A percentile compares a stretch with the other conserved stretches of the same genome.
These are phyloP conservation scores for Neomorphus geoffroyi DNA, from an alignment of 2,797 vertebrate species.

Conservation along the genomic window DNA sequence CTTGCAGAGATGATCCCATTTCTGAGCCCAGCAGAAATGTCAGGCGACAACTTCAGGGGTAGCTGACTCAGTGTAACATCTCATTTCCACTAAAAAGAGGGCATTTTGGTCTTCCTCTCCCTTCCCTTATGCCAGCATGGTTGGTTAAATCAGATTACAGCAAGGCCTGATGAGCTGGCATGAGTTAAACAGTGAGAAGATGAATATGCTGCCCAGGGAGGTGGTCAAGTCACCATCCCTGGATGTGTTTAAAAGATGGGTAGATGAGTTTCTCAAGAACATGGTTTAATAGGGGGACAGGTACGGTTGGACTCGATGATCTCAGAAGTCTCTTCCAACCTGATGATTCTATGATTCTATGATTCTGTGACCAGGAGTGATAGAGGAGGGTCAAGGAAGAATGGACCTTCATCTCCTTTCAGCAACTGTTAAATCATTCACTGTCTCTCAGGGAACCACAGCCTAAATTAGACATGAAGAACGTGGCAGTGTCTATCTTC, in stretches of 20 bases:
- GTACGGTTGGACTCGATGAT: too few relatives aligned
- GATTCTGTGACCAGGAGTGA: neutral
- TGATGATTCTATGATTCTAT: too few relatives aligned
- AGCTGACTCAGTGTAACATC: neutral
- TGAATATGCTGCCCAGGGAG: too few relatives aligned
- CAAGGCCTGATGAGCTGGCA: neutral
- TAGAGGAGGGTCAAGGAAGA: neutral
- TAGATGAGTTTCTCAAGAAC: too few relatives aligned
- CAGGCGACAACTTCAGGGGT: neutral
- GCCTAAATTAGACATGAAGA: neutral
- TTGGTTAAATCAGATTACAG: neutral
- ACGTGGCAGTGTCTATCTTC: neutral
- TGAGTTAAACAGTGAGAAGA: neutral
- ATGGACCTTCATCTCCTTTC: neutral
- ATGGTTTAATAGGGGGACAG: too few relatives aligned
- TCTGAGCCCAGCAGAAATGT: neutral
- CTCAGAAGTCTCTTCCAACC: too few relatives aligned
- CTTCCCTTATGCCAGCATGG: neutral
- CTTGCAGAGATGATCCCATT: neutral
- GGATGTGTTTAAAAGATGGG: too few relatives aligned
- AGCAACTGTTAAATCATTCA: neutral
- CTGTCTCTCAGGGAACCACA: neutral
- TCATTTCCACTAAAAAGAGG: neutral
- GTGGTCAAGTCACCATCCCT: too few relatives aligned
- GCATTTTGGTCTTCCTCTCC: neutral